Evolutionary conservation across 2,113 vertebrate species (phyloP).

Genomic region (Garra rufa): DNA sequence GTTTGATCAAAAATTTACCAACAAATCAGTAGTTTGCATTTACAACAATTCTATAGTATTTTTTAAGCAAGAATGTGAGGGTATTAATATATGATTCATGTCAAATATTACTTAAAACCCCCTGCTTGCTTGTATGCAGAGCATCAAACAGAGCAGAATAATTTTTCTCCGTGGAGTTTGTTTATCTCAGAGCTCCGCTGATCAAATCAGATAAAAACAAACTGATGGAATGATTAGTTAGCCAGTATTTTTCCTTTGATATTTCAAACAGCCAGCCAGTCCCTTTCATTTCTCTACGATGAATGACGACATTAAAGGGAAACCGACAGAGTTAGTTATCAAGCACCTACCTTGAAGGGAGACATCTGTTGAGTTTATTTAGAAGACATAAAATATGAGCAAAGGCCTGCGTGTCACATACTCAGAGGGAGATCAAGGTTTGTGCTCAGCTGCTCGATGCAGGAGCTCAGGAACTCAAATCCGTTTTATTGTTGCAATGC

Average conservation of each 20-base stretch:
- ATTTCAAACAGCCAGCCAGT: slow-evolving; percentile 52
- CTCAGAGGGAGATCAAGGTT: slow-evolving; percentile 34
- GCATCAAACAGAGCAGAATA: slow-evolving; percentile 15
- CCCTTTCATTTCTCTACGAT: slow-evolving; percentile 25
- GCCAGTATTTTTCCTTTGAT: slow-evolving; percentile 52
- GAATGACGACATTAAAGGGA: slow-evolving; percentile 54
- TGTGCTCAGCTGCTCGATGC: slow-evolving; percentile 15
- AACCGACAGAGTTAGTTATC: slow-evolving; percentile 53
- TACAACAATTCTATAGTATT: background rate
- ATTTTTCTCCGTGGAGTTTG: slow-evolving; percentile 14
- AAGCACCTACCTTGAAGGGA: slow-evolving; percentile 60
- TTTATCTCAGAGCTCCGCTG: slow-evolving; percentile 8
- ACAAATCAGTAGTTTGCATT: background rate
- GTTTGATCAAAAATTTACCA: background rate
- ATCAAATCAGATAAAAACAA: slow-evolving; percentile 30
- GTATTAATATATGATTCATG: background rate
- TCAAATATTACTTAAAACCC: background rate
- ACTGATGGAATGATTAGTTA: slow-evolving; percentile 40
- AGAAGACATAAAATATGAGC: slow-evolving; percentile 30
- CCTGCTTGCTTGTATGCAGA: background rate
- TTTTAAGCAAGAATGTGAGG: background rate
- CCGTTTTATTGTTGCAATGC: slow-evolving; percentile 10
- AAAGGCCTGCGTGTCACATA: slow-evolving; percentile 1
- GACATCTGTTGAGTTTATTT: slow-evolving; percentile 51
- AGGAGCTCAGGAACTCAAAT: background rate